Evolutionary conservation across 92 coral and sea anemone species (phyloP).

Genomic region (Muricea muricata): DNA sequence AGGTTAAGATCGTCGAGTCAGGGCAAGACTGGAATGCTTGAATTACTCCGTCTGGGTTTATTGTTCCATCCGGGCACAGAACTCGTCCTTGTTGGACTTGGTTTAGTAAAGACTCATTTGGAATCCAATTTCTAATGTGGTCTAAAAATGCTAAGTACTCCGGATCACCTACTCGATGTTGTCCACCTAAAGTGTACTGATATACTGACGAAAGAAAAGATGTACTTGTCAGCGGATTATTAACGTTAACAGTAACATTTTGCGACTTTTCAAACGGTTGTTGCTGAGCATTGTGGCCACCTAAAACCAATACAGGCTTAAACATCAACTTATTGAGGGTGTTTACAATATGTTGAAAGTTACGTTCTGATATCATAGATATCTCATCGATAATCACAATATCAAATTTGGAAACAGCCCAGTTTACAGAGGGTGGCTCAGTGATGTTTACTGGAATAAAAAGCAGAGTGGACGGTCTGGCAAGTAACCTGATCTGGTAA

Average conservation of each 20-base stretch:
- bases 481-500: not conserved
- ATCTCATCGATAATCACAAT: constrained; percentile 34
- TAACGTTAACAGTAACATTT: not conserved
- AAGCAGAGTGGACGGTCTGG: constrained; percentile 32
- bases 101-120: not conserved
- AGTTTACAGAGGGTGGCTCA: constrained; percentile 6
- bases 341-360: not conserved
- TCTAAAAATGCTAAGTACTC: not conserved
- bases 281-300: constrained; percentile 4
- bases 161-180: not conserved
- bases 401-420: not conserved
- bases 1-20: not conserved
- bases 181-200: constrained; percentile 3
- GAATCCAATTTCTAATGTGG: constrained; percentile 18
- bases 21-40: not conserved
- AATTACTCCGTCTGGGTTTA: not conserved
- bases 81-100: not conserved
- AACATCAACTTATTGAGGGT: not conserved
- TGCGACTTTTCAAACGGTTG: not conserved
- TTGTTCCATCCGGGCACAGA: not conserved
- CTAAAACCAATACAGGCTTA: not conserved
- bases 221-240: not conserved
- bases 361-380: no score
- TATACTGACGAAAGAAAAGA: not conserved
- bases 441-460: not conserved